A percentile compares a stretch with the other conserved stretches of the same genome.
Conservation (phyloP, 2,113 vertebrate genomes). For the Spea multiplicata region DNA sequence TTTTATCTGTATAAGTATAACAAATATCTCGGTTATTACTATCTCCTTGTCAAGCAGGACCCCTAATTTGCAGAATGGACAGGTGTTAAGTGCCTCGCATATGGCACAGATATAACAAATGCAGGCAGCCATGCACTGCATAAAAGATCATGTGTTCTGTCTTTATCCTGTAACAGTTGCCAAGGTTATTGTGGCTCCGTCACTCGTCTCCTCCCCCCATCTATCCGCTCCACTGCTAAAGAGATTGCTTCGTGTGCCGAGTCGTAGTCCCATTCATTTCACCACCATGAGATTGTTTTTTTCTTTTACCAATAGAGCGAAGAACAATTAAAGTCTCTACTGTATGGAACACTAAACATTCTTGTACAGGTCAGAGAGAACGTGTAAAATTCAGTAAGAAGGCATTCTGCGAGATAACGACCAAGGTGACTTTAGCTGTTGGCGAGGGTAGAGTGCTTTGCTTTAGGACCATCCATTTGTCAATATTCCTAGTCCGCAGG, state of each 20-base stretch:
- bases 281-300: neutral
- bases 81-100: neutral
- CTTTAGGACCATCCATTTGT: too few relatives aligned
- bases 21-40: too few relatives aligned
- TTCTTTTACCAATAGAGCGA: too few relatives aligned
- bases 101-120: neutral
- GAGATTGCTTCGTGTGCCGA: slow-evolving; percentile 20
- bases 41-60: neutral
- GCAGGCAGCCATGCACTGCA: slow-evolving; percentile 6
- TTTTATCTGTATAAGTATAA: too few relatives aligned
- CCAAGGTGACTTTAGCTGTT: too few relatives aligned
- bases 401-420: too few relatives aligned
- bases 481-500: too few relatives aligned
- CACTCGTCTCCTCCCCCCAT: slow-evolving; percentile 17
- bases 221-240: slow-evolving; percentile 27
- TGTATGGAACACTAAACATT: too few relatives aligned
- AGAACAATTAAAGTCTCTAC: too few relatives aligned
- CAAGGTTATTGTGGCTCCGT: slow-evolving; percentile 35
- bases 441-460: too few relatives aligned
- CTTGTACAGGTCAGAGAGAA: too few relatives aligned
- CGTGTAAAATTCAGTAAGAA: too few relatives aligned
- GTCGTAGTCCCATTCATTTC: slow-evolving; percentile 3
- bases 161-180: slow-evolving; percentile 37
- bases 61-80: neutral
- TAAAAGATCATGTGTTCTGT: slow-evolving; percentile 32